Evolutionary conservation across 2,888 invertebrate genomes (phyloP).

Genomic region (Apoda limacodes): DNA sequence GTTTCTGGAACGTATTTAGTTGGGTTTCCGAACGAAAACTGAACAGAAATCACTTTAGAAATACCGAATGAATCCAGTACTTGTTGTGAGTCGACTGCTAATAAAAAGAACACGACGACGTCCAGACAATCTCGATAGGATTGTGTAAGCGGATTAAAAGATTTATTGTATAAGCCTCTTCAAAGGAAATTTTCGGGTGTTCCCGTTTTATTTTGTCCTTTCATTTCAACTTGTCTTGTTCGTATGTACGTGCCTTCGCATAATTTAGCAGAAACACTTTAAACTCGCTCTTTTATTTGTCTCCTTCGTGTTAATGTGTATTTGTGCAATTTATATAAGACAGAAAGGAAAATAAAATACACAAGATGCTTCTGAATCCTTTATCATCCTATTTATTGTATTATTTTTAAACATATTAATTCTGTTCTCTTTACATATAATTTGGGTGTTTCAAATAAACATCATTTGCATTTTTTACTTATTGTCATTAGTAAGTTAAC

Average conservation of each 20-base stretch:
- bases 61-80: too few relatives aligned
- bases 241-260: slow-evolving; percentile 38
- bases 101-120: slow-evolving; percentile 25
- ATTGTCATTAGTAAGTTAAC: too few relatives aligned
- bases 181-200: slow-evolving; percentile 55
- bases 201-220: slow-evolving; percentile 52
- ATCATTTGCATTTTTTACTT: too few relatives aligned
- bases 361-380: too few relatives aligned
- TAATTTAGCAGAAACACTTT: slow-evolving; percentile 34
- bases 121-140: slow-evolving; percentile 58
- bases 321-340: slow-evolving; percentile 22
- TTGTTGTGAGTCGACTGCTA: slow-evolving; percentile 19
- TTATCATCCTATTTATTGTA: too few relatives aligned
- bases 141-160: slow-evolving; percentile 64
- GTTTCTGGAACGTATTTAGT: too few relatives aligned
- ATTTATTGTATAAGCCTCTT: slow-evolving; percentile 60
- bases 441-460: too few relatives aligned
- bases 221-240: slow-evolving; percentile 40
- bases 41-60: too few relatives aligned
- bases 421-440: too few relatives aligned
- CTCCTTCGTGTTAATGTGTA: slow-evolving; percentile 41
- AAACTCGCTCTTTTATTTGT: slow-evolving; percentile 35
- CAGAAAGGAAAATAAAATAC: too few relatives aligned
- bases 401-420: too few relatives aligned
- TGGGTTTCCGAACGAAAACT: too few relatives aligned